Evolutionary conservation across 2,888 invertebrate species (phyloP), one percentile per base, ranked within the genome.

Genomic region (Phytoseiulus persimilis): DNA sequence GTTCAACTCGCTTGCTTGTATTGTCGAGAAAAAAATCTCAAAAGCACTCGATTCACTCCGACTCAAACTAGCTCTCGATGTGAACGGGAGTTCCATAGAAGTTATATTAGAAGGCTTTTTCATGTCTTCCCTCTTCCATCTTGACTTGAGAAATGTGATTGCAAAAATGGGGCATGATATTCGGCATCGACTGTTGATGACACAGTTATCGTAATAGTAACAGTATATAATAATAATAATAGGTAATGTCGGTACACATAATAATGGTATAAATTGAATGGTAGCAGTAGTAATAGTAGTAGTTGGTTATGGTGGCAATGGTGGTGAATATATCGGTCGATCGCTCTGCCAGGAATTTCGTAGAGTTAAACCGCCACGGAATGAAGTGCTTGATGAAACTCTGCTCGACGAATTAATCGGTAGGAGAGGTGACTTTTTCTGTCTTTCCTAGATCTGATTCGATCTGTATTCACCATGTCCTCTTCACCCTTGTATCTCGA

Each of bases 211-310:
- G 11, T 87, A 33, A 31, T 87, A 33, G 45, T 33, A 32, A 87
- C n/a, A 32, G n/a, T 87, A 32, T 32, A 39, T 39, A 39, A 39
- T 39, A 39, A 39, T 39, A 33, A 87, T n/a, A n/a, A 31, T 32
- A 2, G 45, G 0, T 14, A 87, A 32, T 32, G 45, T 32, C 45
- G 33, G n/a, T 87, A 18, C n/a, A 39, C 6, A 87, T 87, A 87
- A 87, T 87, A 87, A 87, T 83, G 31, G 33, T 83, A 83, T 83
- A 83, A 32, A 83, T 83, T 18, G 31, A 83, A 33, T 83, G 18
- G 83, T 83, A 83, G 83, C 83, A 83, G 83, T 28, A 83, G 83
- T 83, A 83, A 83, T 83, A 83, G 83, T 83, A 83, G 31, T 83
- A 83, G 83, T 83, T 65, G 65, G 65, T 65, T 65, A 65, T 65